Percentiles rank a stretch among this genome's conserved stretches.
These are phyloP conservation scores for Xenopus petersii DNA, from an alignment of 2,797 vertebrate genomes.

Conservation along the genomic window DNA sequence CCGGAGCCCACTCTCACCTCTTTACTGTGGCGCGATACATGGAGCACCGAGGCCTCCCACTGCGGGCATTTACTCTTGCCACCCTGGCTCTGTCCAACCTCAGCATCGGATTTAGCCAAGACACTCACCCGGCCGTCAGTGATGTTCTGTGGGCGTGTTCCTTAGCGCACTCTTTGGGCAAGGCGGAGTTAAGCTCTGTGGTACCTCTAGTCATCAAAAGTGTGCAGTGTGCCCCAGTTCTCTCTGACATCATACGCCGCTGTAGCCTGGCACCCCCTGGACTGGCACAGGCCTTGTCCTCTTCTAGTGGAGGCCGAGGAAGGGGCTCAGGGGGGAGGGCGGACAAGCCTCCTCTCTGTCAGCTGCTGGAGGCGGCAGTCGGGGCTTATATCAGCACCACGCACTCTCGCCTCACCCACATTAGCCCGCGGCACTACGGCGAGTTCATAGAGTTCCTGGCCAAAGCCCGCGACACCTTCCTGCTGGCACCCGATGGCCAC, in stretches of 20 bases:
- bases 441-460: constrained; percentile 85
- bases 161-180: constrained; percentile 64
- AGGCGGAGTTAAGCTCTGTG: constrained; percentile 59
- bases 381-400: constrained; percentile 64
- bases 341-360: constrained; percentile 61
- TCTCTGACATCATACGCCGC: constrained; percentile 62
- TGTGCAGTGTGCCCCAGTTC: constrained; percentile 63
- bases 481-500: constrained; percentile 62
- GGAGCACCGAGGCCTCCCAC: constrained; percentile 63
- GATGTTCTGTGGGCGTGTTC: constrained; percentile 67
- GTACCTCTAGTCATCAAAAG: constrained; percentile 64
- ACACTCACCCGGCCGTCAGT: constrained; percentile 63
- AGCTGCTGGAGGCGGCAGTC: constrained; percentile 58
- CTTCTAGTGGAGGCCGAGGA: constrained; percentile 49
- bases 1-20: constrained; percentile 61
- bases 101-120: constrained; percentile 64
- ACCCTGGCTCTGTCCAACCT: constrained; percentile 62
- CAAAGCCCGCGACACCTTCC: constrained; percentile 65
- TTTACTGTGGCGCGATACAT: constrained; percentile 65
- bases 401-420: constrained; percentile 81
- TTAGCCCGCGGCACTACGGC: constrained; percentile 86
- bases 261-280: constrained; percentile 58
- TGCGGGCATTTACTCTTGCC: constrained; percentile 66
- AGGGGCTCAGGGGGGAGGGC: constrained; percentile 42
- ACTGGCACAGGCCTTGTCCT: constrained; percentile 41